phyloP scores from a whole-genome alignment of 2,797 vertebrate genomes.

The Picus viridis region DNA sequence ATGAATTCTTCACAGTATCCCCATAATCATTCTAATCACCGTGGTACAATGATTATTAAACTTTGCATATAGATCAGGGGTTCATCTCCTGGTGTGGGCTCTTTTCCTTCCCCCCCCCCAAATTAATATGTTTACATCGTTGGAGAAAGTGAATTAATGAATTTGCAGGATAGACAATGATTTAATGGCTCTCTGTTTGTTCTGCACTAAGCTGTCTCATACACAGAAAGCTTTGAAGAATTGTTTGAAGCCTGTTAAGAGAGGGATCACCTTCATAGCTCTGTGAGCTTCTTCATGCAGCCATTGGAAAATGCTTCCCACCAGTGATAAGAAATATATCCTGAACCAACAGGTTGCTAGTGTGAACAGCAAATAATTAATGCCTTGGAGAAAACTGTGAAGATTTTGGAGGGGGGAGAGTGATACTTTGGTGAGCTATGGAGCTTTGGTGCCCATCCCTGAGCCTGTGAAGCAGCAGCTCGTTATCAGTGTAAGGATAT shows the following conservation, averaged over 20 bases:
- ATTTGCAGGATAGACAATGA: constrained; percentile 33
- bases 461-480: too few species aligned
- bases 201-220: background rate
- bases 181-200: constrained; percentile 7
- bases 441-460: too few species aligned
- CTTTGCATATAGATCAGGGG: constrained; percentile 71
- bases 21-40: constrained; percentile 75
- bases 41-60: constrained; percentile 73
- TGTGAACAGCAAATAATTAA: too few species aligned
- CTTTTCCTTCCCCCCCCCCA: too few species aligned
- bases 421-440: too few species aligned
- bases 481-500: too few species aligned
- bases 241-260: background rate
- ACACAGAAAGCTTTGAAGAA: background rate
- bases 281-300: background rate
- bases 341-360: background rate
- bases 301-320: background rate
- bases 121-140: constrained; percentile 73
- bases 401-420: too few species aligned
- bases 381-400: too few species aligned
- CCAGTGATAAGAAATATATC: background rate
- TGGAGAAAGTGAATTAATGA: constrained; percentile 42
- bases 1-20: constrained; percentile 76
- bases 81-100: constrained; percentile 62
- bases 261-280: background rate